Evolutionary conservation across 2,888 invertebrate genomes (phyloP).

Genomic region (Dascillus cervinus): DNA sequence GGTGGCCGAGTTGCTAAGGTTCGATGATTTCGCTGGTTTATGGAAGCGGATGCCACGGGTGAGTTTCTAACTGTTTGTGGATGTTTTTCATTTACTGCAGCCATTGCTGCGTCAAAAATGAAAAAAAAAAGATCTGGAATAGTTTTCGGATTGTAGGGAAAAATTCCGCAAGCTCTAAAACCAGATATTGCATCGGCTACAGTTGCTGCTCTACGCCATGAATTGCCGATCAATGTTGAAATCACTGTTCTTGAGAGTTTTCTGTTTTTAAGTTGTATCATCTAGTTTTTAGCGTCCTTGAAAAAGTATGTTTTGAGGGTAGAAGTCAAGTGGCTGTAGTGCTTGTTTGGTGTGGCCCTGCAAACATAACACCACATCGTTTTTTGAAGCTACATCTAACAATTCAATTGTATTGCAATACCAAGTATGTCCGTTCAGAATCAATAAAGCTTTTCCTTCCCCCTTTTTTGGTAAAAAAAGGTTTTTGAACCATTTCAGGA

Average conservation of each 20-base stretch:
- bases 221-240: slow-evolving; percentile 5
- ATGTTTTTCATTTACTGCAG: no score
- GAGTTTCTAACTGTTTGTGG: no score
- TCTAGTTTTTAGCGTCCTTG: slow-evolving; percentile 2
- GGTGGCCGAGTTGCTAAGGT: no score
- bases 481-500: slow-evolving; percentile 22
- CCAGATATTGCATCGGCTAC: slow-evolving; percentile 9
- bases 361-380: slow-evolving; percentile 1
- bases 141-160: slow-evolving; percentile 1
- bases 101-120: no score
- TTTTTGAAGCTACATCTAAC: slow-evolving; percentile 1
- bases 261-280: slow-evolving; percentile 2
- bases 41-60: no score
- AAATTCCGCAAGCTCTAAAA: slow-evolving; percentile 11
- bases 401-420: slow-evolving; percentile 1
- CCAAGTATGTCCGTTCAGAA: slow-evolving; percentile 8
- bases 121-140: not conserved
- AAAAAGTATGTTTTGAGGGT: slow-evolving; percentile 4
- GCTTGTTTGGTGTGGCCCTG: not conserved
- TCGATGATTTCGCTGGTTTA: no score
- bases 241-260: slow-evolving; percentile 3
- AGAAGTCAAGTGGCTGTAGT: slow-evolving; percentile 2
- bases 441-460: slow-evolving; percentile 8
- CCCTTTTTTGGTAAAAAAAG: slow-evolving; percentile 13
- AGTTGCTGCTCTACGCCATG: slow-evolving; percentile 12